These are phyloP conservation scores for Cygnus atratus DNA, from an alignment of 2,113 vertebrate species.

Conservation along the genomic window DNA sequence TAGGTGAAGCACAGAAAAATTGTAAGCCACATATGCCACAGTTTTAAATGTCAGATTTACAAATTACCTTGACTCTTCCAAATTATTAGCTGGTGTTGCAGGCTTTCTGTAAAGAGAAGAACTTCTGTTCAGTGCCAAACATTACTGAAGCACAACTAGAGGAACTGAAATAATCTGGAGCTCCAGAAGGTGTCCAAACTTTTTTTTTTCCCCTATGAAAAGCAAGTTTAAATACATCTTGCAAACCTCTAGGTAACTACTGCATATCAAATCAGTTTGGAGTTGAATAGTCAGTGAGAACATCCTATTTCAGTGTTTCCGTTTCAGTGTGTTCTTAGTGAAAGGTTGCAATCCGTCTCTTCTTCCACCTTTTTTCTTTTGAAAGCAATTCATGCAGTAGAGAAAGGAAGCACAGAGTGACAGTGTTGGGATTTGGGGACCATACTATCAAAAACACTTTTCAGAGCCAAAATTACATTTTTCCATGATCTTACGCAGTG, in stretches of 20 bases:
- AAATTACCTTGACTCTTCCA: neutral
- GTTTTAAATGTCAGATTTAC: neutral
- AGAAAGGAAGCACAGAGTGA: constrained; percentile 31
- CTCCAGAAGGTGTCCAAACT: neutral
- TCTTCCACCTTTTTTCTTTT: neutral
- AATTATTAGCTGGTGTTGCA: neutral
- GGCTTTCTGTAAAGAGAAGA: neutral
- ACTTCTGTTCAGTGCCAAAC: neutral
- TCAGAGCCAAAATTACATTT: constrained; percentile 39
- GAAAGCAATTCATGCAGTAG: neutral
- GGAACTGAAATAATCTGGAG: neutral
- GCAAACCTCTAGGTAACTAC: neutral
- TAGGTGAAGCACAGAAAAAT: neutral
- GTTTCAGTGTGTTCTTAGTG: neutral
- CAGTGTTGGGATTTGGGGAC: neutral
- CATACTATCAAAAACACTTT: constrained; percentile 32
- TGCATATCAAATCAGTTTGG: neutral
- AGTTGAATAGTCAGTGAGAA: neutral
- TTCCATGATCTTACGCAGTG: constrained; percentile 25
- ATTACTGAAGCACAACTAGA: neutral
- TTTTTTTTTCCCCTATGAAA: neutral
- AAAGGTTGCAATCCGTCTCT: neutral
- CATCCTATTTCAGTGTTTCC: neutral
- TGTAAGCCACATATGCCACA: neutral
- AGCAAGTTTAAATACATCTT: neutral